Evolutionary conservation across 1,140 invertebrate species (phyloP).

Genomic region (Leptopilina clavipes): DNA sequence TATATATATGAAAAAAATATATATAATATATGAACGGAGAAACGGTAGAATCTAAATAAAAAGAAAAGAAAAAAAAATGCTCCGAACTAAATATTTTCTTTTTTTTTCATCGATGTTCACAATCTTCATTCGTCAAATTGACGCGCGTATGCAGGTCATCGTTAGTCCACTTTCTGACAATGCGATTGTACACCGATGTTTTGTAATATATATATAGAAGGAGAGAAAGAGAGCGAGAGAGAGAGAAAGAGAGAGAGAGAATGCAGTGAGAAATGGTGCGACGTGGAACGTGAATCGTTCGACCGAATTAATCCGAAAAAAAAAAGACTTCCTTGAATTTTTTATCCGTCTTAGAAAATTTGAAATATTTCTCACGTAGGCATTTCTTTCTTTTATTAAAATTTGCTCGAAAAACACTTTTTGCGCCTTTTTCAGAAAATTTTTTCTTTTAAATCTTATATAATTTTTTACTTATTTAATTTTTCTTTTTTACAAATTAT

Average conservation of each 20-base stretch:
- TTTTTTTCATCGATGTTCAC: conserved; percentile 22
- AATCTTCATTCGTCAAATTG: conserved; percentile 23
- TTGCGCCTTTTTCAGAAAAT: no score
- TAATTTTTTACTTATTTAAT: no score
- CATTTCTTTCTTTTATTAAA: neutral
- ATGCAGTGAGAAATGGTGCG: neutral
- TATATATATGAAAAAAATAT: neutral
- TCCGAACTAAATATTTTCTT: conserved; percentile 14
- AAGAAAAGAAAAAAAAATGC: neutral
- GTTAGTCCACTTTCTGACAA: conserved; percentile 31
- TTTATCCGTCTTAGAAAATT: neutral
- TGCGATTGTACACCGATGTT: conserved; percentile 31
- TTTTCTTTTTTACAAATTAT: no score
- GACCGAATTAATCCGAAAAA: neutral
- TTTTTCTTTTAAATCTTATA: no score
- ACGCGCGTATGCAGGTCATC: conserved; percentile 32
- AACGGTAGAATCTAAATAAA: conserved; percentile 10
- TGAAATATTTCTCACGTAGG: neutral
- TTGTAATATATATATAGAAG: conserved; percentile 7
- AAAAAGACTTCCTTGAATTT: neutral
- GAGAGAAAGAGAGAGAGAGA: neutral
- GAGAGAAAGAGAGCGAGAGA: no score
- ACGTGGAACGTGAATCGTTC: neutral
- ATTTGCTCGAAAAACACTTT: no score
- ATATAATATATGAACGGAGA: conserved; percentile 9